These are phyloP conservation scores for Holacanthella duospinosa DNA, from an alignment of 2,888 invertebrate genomes.

Conservation along the genomic window DNA sequence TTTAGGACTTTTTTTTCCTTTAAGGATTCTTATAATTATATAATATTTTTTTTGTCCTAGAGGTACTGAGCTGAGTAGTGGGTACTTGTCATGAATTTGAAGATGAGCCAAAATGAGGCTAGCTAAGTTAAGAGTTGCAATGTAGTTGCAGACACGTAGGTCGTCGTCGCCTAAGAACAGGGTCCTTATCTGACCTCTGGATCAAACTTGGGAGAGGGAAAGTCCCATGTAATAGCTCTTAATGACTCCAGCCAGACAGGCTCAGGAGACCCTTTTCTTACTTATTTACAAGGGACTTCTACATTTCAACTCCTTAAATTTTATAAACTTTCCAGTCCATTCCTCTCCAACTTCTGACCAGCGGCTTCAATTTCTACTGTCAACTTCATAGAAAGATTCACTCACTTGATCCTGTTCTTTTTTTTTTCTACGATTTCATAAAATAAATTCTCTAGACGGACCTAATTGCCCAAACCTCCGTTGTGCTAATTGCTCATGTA, in stretches of 20 bases:
- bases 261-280: neutral
- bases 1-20: neutral
- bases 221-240: constrained; percentile 38
- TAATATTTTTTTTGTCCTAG: no score
- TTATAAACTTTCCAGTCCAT: neutral
- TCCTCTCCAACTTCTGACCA: neutral
- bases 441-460: neutral
- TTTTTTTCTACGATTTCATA: neutral
- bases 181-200: constrained; percentile 33
- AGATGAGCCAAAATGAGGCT: neutral
- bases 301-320: neutral
- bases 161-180: constrained; percentile 34
- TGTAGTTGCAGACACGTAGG: constrained; percentile 5
- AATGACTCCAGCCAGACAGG: constrained; percentile 34
- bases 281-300: neutral
- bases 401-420: no score
- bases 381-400: neutral
- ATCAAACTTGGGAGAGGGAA: constrained; percentile 27
- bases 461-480: neutral
- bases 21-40: neutral
- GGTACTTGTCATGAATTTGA: neutral
- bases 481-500: neutral
- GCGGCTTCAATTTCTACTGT: neutral
- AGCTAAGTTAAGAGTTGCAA: neutral
- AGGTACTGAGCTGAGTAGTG: no score